Evolutionary conservation across 2,888 invertebrate genomes (phyloP).

Genomic region (Spodoptera picta): DNA sequence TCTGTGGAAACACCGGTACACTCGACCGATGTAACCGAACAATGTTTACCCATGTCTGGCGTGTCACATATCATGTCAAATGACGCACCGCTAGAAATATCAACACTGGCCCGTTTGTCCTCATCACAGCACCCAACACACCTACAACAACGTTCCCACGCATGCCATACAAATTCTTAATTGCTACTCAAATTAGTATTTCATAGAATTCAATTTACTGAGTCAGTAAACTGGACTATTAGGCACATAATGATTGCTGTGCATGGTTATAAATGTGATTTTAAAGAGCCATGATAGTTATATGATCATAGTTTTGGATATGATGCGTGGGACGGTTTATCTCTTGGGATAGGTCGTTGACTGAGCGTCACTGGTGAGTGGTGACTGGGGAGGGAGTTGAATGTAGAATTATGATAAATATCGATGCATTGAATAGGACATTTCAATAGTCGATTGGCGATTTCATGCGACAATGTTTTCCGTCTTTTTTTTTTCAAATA

Average conservation of each 20-base stretch:
- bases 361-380: constrained; percentile 44
- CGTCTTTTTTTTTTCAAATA: too few species aligned
- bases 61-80: constrained; percentile 47
- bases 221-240: constrained; percentile 16
- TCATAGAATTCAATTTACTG: constrained; percentile 33
- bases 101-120: constrained; percentile 49
- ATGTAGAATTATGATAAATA: constrained; percentile 35
- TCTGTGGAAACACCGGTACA: constrained; percentile 33
- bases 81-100: constrained; percentile 59
- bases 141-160: constrained; percentile 50
- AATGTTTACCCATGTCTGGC: constrained; percentile 45
- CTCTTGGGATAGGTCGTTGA: constrained; percentile 69
- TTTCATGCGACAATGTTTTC: not conserved
- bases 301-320: constrained; percentile 56
- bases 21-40: constrained; percentile 35
- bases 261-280: constrained; percentile 16
- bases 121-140: constrained; percentile 40
- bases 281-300: constrained; percentile 24
- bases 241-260: constrained; percentile 15
- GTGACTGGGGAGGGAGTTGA: constrained; percentile 29
- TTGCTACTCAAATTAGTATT: constrained; percentile 44
- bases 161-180: constrained; percentile 35
- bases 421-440: constrained; percentile 16
- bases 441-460: constrained; percentile 1
- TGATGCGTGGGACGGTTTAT: constrained; percentile 66